Conservation (phyloP, 2,888 invertebrate species). For the Trachelus iudaicus region DNA sequence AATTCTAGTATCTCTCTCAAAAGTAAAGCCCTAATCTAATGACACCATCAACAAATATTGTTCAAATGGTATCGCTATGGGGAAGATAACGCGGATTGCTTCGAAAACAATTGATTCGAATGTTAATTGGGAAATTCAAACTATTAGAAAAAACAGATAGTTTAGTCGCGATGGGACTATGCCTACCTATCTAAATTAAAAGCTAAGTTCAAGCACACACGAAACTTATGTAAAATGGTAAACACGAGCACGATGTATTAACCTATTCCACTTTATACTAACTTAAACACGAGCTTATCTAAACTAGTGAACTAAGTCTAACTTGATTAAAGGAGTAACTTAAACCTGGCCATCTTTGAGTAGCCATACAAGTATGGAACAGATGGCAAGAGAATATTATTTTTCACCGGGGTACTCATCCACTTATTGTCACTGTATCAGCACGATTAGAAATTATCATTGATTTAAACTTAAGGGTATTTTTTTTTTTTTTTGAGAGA, state of each 20-base stretch:
- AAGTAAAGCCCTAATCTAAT: not conserved
- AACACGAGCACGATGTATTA: not conserved
- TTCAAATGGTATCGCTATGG: not conserved
- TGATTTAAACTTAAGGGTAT: slow-evolving; percentile 3
- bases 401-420: slow-evolving; percentile 25
- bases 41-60: not conserved
- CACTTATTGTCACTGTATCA: slow-evolving; percentile 22
- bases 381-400: slow-evolving; percentile 3
- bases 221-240: not conserved
- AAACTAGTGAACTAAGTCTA: slow-evolving; percentile 13
- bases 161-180: not conserved
- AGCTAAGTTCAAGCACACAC: slow-evolving; percentile 1
- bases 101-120: slow-evolving; percentile 9
- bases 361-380: slow-evolving; percentile 1
- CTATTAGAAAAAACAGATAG: not conserved
- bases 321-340: slow-evolving; percentile 12
- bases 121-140: not conserved
- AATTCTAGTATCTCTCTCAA: not conserved
- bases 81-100: slow-evolving; percentile 9
- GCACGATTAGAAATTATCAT: slow-evolving; percentile 10
- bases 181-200: not conserved
- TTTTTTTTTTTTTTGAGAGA: not conserved
- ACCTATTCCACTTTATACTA: slow-evolving; percentile 1
- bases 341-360: slow-evolving; percentile 1
- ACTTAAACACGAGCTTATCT: slow-evolving; percentile 8